Percentiles rank a stretch among this genome's conserved stretches.
Evolutionary conservation across 2,888 invertebrate genomes (phyloP).

Genomic region (Malacosoma neustria): DNA sequence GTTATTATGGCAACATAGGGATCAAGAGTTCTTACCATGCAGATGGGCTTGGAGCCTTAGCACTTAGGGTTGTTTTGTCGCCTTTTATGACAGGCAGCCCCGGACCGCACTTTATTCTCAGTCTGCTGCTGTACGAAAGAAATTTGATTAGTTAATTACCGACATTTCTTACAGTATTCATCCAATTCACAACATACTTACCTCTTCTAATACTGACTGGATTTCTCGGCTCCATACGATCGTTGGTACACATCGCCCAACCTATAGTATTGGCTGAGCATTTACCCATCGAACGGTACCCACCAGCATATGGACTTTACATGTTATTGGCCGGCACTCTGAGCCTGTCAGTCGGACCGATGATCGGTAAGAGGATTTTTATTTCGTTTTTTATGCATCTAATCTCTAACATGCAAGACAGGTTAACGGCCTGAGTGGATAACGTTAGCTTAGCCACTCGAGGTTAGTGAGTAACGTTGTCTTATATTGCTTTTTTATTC

Average conservation of each 20-base stretch:
- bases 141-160: too few species aligned
- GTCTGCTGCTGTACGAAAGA: too few species aligned
- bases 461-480: too few species aligned
- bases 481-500: too few species aligned
- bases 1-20: too few species aligned
- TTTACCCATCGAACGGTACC: conserved; percentile 76
- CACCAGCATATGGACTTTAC: conserved; percentile 79
- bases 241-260: conserved; percentile 77
- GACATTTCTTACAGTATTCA: conserved; percentile 76
- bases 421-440: too few species aligned
- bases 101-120: too few species aligned
- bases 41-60: too few species aligned
- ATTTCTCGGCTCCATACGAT: conserved; percentile 72
- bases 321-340: conserved; percentile 77
- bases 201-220: conserved; percentile 69
- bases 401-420: background rate
- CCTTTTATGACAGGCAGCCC: too few species aligned
- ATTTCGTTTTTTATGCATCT: background rate
- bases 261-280: conserved; percentile 79
- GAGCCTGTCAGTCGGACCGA: conserved; percentile 74
- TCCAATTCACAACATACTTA: conserved; percentile 66
- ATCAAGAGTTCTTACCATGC: too few species aligned
- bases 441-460: too few species aligned
- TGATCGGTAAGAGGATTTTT: conserved; percentile 65
- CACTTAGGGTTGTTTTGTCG: too few species aligned